These are phyloP conservation scores for Nematopogon swammerdamellus DNA, from an alignment of 2,888 invertebrate species.

Conservation along the genomic window DNA sequence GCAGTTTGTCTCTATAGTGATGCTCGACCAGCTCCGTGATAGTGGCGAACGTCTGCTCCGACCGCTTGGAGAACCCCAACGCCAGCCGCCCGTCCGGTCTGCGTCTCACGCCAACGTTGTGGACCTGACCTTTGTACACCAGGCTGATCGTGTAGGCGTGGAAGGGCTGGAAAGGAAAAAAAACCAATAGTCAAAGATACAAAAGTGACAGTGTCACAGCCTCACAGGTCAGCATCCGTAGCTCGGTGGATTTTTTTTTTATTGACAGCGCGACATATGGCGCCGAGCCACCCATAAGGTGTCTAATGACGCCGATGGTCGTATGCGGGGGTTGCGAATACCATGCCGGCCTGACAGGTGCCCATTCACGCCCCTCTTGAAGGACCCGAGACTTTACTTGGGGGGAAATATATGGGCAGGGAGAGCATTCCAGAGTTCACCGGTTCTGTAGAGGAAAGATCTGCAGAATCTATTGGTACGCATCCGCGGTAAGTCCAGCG, in stretches of 20 bases:
- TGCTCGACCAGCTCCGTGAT: conserved; percentile 51
- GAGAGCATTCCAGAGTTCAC: too few species aligned
- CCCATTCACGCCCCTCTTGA: too few species aligned
- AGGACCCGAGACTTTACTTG: too few species aligned
- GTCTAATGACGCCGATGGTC: too few species aligned
- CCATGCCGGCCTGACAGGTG: too few species aligned
- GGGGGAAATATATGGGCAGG: too few species aligned
- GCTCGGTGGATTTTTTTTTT: conserved; percentile 5
- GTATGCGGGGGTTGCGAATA: too few species aligned
- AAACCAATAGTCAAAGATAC: conserved; percentile 1
- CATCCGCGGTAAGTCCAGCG: too few species aligned
- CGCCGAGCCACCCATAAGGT: too few species aligned
- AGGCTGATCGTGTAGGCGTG: conserved; percentile 55
- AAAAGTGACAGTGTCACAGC: conserved; percentile 6
- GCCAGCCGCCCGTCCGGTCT: conserved; percentile 51
- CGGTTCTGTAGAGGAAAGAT: too few species aligned
- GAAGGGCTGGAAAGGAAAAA: conserved; percentile 25
- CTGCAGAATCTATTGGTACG: too few species aligned
- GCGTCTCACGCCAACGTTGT: conserved; percentile 53
- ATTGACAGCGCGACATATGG: too few species aligned
- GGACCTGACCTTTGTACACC: conserved; percentile 46
- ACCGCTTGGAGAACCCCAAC: conserved; percentile 50
- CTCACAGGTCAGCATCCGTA: conserved; percentile 2
- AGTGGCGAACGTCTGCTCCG: conserved; percentile 50
- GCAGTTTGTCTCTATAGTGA: conserved; percentile 48